These are phyloP conservation scores for Malurus melanocephalus DNA, from an alignment of 2,113 vertebrate species.

Conservation along the genomic window DNA sequence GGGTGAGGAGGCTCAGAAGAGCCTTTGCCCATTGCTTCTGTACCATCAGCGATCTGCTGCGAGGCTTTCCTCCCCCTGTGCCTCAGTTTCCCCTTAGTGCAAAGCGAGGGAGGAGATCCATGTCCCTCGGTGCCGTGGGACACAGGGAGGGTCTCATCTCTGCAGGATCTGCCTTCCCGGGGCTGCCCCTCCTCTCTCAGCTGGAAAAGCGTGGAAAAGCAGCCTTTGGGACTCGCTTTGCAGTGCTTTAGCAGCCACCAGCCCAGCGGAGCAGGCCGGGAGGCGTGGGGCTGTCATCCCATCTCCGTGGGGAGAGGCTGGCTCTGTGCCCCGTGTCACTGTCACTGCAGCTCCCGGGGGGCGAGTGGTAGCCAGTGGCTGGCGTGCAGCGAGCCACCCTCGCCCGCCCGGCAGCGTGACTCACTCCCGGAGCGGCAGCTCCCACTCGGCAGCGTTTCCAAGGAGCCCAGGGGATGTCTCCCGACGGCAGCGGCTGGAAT, in stretches of 20 bases:
- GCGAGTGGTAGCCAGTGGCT: neutral
- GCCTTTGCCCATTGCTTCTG: neutral
- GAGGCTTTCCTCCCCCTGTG: fast-evolving
- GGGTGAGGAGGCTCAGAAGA: neutral
- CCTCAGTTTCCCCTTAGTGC: neutral
- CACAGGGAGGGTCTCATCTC: fast-evolving
- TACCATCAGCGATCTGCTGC: neutral
- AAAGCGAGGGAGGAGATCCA: neutral
- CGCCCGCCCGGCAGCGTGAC: neutral
- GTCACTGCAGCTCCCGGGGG: neutral
- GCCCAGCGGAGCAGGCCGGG: fast-evolving
- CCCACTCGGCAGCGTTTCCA: slow-evolving; percentile 30
- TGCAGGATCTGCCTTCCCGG: neutral
- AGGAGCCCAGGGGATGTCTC: neutral
- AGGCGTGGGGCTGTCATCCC: neutral
- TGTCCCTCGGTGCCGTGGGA: neutral
- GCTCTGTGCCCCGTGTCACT: neutral
- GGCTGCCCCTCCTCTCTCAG: neutral
- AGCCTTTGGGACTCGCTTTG: neutral
- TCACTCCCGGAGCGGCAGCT: neutral
- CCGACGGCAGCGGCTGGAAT: neutral
- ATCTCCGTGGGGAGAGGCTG: fast-evolving
- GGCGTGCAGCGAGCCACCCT: neutral
- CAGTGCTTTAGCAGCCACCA: fast-evolving
- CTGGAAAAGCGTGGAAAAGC: fast-evolving